Conservation (phyloP, 2,113 vertebrate genomes). For the Alectura lathami region DNA sequence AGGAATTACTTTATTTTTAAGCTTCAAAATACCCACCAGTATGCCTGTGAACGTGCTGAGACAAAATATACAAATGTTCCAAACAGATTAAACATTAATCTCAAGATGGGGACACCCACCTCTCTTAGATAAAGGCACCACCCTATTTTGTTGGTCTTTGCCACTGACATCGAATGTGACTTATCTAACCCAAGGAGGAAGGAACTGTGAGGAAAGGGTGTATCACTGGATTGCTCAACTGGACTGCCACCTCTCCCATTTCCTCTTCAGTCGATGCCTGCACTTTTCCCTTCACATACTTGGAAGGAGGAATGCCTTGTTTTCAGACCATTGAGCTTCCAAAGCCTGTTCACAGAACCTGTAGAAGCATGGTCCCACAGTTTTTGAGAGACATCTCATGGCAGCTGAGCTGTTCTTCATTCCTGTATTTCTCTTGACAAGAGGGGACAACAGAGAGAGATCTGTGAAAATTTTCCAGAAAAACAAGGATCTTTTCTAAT, state of each 20-base stretch:
- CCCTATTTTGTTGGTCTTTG: constrained; percentile 7
- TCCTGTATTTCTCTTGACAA: background rate
- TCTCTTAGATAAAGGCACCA: constrained; percentile 23
- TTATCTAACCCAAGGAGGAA: constrained; percentile 59
- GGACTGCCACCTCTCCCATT: constrained; percentile 61
- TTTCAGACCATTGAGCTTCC: constrained; percentile 1
- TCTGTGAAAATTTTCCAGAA: background rate
- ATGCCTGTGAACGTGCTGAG: background rate
- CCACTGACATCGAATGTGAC: background rate
- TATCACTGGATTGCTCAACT: constrained; percentile 8
- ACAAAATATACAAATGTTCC: constrained; percentile 40
- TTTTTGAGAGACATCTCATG: background rate
- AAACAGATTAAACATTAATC: constrained; percentile 50
- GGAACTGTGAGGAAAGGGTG: constrained; percentile 56
- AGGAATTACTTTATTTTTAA: background rate
- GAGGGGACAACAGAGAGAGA: background rate
- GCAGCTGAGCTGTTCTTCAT: background rate
- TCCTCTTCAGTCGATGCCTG: constrained; percentile 15
- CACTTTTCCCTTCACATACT: constrained; percentile 7
- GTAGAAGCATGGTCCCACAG: background rate
- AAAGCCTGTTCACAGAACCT: background rate
- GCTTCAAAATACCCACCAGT: background rate
- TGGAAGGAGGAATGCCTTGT: background rate
- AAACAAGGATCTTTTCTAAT: background rate
- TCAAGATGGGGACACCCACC: background rate